Evolutionary conservation across 2,888 invertebrate species (phyloP), one percentile per base, ranked within the genome.

Genomic region (Choreutis nemorana): DNA sequence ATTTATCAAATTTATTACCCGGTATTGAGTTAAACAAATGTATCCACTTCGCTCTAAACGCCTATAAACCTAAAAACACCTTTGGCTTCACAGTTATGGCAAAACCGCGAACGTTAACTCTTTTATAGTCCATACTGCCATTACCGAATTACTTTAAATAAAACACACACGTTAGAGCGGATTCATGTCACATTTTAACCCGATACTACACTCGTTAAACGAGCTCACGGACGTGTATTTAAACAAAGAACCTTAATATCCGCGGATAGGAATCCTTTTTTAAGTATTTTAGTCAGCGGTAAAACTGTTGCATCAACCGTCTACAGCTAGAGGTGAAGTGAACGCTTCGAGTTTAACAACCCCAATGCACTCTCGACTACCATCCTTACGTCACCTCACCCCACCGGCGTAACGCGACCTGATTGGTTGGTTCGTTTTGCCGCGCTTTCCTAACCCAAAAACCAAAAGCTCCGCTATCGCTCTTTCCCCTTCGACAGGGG

Each of bases 351-450:
- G 66, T 58, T 50, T 68, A 66, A 65, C 77, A 75, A 75, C 75
- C 77, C 77, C 64, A n/a, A 61, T 52, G 62, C 50, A 48, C 50
- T 53, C 60, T 44, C 58, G 50, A 50, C 55, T 57, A 50, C 55
- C 44, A 42, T 53, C 50, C 60, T 70, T 70, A 71, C 77, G 72
- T 75, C 78, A 77, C 66, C 72, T 78, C 78, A 78, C 78, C 78
- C 78, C 73, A 78, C 66, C 57, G 49, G 2, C 50, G 57, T 45
- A 34, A 41, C 36, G 48, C 44, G 31, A 36, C 29, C 51, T 40
- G 32, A 73, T 70, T 71, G 70, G 71, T 40, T 36, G 33, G 45
- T 72, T 68, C 64, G 45, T 40, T 77, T 78, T 78, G 72, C 64
- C 78, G 78, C 77, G 77, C 77, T 78, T 78, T 78, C 63, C 59